Evolutionary conservation across 64 coral and sea anemone genomes (phyloP).

Genomic region (Montipora foliosa): DNA sequence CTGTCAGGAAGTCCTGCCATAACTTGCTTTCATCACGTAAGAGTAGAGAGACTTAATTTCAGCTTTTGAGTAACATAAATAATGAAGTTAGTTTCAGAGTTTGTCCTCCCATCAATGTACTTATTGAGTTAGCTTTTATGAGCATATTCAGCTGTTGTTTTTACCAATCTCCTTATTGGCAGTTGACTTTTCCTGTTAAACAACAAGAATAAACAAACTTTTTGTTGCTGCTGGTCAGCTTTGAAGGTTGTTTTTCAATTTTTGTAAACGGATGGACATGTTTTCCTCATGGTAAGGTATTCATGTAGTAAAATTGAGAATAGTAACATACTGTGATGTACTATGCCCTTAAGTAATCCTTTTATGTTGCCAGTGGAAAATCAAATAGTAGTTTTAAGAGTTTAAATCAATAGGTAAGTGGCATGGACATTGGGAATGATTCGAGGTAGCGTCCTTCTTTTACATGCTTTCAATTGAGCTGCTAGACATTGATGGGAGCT

Average conservation of each 20-base stretch:
- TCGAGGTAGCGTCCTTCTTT: too few relatives aligned
- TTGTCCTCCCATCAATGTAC: background rate
- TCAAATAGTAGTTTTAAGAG: too few relatives aligned
- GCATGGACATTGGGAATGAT: too few relatives aligned
- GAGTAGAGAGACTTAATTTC: constrained; percentile 5
- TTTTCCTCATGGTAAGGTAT: too few relatives aligned
- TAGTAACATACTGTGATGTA: too few relatives aligned
- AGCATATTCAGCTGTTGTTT: constrained; percentile 31
- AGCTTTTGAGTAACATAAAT: background rate
- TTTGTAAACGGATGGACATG: background rate
- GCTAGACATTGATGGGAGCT: too few relatives aligned
- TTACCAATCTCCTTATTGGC: constrained; percentile 3
- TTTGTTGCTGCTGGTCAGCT: background rate
- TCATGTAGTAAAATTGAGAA: too few relatives aligned
- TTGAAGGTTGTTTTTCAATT: background rate
- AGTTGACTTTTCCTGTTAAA: background rate
- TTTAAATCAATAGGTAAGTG: too few relatives aligned
- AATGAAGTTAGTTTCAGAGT: background rate
- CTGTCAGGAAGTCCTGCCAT: constrained; percentile 10
- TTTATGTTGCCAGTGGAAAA: too few relatives aligned
- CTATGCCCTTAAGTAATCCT: too few relatives aligned
- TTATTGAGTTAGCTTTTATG: constrained; percentile 28
- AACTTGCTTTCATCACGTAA: constrained; percentile 44
- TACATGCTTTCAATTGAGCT: too few relatives aligned
- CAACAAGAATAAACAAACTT: constrained; percentile 1